Conservation (phyloP, 1,140 invertebrate genomes). For the Euura lappo region DNA sequence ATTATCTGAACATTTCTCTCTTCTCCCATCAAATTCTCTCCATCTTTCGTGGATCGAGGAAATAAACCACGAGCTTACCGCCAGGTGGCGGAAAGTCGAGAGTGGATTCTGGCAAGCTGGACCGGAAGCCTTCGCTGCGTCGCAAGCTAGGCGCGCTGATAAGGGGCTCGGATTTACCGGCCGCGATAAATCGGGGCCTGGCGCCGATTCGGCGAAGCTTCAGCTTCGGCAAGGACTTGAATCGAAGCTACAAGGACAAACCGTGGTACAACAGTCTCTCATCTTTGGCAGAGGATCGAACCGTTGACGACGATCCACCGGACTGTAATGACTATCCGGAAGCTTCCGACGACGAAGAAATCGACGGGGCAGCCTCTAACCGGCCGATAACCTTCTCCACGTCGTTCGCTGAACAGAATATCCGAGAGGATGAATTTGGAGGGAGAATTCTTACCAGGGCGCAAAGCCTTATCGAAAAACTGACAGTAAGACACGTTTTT, state of each 20-base stretch:
- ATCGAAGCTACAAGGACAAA: slow-evolving; percentile 32
- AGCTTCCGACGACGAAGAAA: slow-evolving; percentile 17
- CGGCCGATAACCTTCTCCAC: not conserved
- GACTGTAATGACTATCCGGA: slow-evolving; percentile 16
- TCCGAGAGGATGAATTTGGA: slow-evolving; percentile 17
- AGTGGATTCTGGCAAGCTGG: slow-evolving; percentile 20
- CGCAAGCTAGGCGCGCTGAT: slow-evolving; percentile 45
- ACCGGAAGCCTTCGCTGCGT: slow-evolving; percentile 42
- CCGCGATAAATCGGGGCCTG: slow-evolving; percentile 47
- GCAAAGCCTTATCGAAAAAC: slow-evolving; percentile 38
- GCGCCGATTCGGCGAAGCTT: slow-evolving; percentile 49
- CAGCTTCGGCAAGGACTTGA: slow-evolving; percentile 48
- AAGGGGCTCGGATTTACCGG: slow-evolving; percentile 44
- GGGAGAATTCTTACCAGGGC: slow-evolving; percentile 33
- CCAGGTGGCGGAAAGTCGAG: not conserved
- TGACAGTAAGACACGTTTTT: slow-evolving; percentile 35
- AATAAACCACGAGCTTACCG: not conserved
- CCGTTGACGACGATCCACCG: slow-evolving; percentile 26
- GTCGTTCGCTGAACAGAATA: not conserved
- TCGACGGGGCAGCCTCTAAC: not conserved
- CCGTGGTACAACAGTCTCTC: slow-evolving; percentile 50
- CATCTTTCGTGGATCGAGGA: not conserved
- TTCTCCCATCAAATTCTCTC: slow-evolving; percentile 6
- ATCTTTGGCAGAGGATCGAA: slow-evolving; percentile 38
- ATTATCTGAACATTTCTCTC: too few species aligned